Conservation (phyloP, 2,113 vertebrate species). For the Tychaedon coryphoeus region DNA sequence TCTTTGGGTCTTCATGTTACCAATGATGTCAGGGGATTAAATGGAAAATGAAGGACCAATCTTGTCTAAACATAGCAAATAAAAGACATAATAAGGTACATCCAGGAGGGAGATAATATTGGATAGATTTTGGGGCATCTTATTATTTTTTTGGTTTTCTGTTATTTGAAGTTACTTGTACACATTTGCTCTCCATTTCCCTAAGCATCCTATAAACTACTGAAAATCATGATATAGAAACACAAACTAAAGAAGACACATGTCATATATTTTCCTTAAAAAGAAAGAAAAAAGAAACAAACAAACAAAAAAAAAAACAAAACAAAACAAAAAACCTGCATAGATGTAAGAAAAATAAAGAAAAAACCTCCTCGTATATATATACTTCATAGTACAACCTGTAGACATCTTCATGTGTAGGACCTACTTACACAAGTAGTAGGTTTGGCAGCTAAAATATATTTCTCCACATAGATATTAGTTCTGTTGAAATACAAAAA, state of each 20-base stretch:
- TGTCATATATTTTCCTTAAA: not conserved
- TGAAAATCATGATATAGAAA: not conserved
- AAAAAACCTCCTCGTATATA: fast-evolving
- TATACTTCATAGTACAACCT: not conserved
- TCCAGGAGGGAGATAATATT: not conserved
- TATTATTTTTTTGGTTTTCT: not conserved
- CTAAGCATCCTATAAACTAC: not conserved
- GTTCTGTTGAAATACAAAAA: not conserved
- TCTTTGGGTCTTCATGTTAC: not conserved
- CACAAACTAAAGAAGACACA: not conserved
- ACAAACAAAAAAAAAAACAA: not conserved
- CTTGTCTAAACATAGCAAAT: not conserved
- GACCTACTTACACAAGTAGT: not conserved
- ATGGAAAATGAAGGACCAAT: not conserved
- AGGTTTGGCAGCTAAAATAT: not conserved
- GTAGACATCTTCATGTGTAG: not conserved
- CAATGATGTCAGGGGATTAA: not conserved
- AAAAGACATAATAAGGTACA: not conserved
- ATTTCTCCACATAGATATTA: not conserved
- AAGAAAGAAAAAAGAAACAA: not conserved
- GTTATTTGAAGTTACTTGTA: not conserved
- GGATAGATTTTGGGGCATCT: not conserved
- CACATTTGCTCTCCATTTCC: not conserved
- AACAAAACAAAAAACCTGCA: not conserved
- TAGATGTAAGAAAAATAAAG: not conserved